Evolutionary conservation across 1,140 invertebrate species (phyloP).

Genomic region (Andrena cerasifolii): DNA sequence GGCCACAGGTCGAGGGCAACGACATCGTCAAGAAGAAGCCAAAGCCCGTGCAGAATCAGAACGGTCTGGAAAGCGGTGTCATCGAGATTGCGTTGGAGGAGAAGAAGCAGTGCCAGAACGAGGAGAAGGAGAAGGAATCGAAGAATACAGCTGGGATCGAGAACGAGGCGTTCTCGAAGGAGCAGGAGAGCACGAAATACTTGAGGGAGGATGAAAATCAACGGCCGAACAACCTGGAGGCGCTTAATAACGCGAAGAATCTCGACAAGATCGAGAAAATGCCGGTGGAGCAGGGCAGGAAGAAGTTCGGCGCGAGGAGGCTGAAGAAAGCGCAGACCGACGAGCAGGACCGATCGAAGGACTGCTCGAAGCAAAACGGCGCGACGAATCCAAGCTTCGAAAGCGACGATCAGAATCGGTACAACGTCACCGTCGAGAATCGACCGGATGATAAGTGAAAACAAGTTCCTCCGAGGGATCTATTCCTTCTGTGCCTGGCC

Average conservation of each 20-base stretch:
- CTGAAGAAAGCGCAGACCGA: slow-evolving; percentile 75
- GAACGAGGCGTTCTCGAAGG: slow-evolving; percentile 40
- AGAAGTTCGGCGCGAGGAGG: slow-evolving; percentile 52
- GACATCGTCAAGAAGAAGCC: slow-evolving; percentile 83
- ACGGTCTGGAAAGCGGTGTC: slow-evolving; percentile 31
- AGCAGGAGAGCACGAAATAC: slow-evolving; percentile 29
- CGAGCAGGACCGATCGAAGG: slow-evolving; percentile 38
- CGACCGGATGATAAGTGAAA: slow-evolving; percentile 42
- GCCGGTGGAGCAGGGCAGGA: slow-evolving; percentile 49
- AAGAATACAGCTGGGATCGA: slow-evolving; percentile 28
- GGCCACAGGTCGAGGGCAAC: slow-evolving; percentile 80
- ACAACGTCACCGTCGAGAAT: slow-evolving; percentile 63
- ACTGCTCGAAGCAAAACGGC: slow-evolving; percentile 72
- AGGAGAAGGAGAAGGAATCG: slow-evolving; percentile 31
- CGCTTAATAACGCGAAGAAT: slow-evolving; percentile 69
- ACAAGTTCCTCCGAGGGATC: slow-evolving; percentile 27
- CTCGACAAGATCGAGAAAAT: slow-evolving; percentile 76
- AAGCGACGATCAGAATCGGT: slow-evolving; percentile 68
- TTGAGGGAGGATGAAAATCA: slow-evolving; percentile 4
- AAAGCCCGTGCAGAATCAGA: slow-evolving; percentile 72
- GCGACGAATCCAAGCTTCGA: slow-evolving; percentile 81
- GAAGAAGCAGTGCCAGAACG: slow-evolving; percentile 20
- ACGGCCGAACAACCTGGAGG: slow-evolving; percentile 52
- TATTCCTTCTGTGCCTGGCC: background rate
- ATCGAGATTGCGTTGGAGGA: slow-evolving; percentile 45